A percentile compares a stretch with the other conserved stretches of the same genome.
phyloP scores from a whole-genome alignment of 2,888 invertebrate genomes.

The Chymomyza caudatula region DNA sequence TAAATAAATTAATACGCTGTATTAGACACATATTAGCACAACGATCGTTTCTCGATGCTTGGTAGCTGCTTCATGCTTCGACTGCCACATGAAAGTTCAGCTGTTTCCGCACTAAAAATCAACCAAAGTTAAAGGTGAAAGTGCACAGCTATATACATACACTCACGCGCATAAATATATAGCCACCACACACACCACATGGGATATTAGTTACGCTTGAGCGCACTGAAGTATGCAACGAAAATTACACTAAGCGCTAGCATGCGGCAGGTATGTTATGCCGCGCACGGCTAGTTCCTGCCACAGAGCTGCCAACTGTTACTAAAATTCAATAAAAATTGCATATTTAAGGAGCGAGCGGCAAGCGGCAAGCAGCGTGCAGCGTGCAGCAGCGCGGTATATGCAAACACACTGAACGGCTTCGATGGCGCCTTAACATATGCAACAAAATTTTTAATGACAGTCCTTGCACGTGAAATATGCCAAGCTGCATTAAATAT shows the following conservation, averaged over 20 bases:
- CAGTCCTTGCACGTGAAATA: constrained; percentile 9
- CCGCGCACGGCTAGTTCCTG: not conserved
- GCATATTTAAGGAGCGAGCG: constrained; percentile 40
- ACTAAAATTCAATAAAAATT: constrained; percentile 54
- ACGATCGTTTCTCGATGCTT: not conserved
- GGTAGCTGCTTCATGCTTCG: not conserved
- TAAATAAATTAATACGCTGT: constrained; percentile 69
- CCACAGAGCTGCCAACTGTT: constrained; percentile 33
- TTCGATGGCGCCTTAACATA: not conserved
- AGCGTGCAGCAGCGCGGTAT: too few species aligned
- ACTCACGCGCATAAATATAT: not conserved
- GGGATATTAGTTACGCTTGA: constrained; percentile 48
- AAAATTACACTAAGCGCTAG: constrained; percentile 1
- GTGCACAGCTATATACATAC: constrained; percentile 27
- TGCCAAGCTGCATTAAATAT: constrained; percentile 6
- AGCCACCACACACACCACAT: constrained; percentile 13
- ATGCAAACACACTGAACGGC: not conserved
- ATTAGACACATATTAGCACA: constrained; percentile 67
- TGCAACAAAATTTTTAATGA: constrained; percentile 45
- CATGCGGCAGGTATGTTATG: constrained; percentile 6
- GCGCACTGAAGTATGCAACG: constrained; percentile 23
- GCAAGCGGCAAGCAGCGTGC: constrained; percentile 6
- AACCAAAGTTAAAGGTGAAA: constrained; percentile 62
- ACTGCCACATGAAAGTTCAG: constrained; percentile 10
- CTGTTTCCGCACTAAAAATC: constrained; percentile 46